Conservation (phyloP, 2,113 vertebrate species). For the Condylura cristata region DNA sequence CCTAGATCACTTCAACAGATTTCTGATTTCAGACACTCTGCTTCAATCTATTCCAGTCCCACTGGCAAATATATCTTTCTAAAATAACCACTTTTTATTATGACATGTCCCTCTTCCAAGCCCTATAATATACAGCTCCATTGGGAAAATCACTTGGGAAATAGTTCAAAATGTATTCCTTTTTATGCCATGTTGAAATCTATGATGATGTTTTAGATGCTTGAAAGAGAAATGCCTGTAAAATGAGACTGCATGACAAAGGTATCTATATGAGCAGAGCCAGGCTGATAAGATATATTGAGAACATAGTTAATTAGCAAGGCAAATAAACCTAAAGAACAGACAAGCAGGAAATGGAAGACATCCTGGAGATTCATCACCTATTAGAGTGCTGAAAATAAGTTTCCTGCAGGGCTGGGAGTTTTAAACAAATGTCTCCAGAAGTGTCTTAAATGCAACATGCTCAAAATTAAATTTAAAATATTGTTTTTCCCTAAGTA, state of each 20-base stretch:
- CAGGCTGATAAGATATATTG: not conserved
- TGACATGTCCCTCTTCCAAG: not conserved
- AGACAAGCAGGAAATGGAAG: not conserved
- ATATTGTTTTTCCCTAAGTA: not conserved
- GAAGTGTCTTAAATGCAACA: not conserved
- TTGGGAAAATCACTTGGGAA: conserved; percentile 53
- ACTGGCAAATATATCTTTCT: conserved; percentile 16
- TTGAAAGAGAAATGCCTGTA: conserved; percentile 39
- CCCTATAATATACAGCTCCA: not conserved
- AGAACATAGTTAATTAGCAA: not conserved
- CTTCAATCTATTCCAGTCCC: conserved; percentile 19
- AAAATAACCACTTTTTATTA: conserved; percentile 44
- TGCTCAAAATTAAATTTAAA: not conserved
- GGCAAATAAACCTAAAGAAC: not conserved
- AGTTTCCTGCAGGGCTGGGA: not conserved
- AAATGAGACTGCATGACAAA: not conserved
- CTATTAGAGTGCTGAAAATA: not conserved
- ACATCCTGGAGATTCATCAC: not conserved
- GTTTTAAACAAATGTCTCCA: not conserved
- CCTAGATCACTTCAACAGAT: conserved; percentile 3
- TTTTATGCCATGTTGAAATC: conserved; percentile 22
- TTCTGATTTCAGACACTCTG: conserved; percentile 35
- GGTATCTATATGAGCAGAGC: not conserved
- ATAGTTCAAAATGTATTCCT: not conserved
- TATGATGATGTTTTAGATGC: conserved; percentile 29